Evolutionary conservation across 1,140 invertebrate genomes (phyloP).

Genomic region (Teleopsis dalmanni): DNA sequence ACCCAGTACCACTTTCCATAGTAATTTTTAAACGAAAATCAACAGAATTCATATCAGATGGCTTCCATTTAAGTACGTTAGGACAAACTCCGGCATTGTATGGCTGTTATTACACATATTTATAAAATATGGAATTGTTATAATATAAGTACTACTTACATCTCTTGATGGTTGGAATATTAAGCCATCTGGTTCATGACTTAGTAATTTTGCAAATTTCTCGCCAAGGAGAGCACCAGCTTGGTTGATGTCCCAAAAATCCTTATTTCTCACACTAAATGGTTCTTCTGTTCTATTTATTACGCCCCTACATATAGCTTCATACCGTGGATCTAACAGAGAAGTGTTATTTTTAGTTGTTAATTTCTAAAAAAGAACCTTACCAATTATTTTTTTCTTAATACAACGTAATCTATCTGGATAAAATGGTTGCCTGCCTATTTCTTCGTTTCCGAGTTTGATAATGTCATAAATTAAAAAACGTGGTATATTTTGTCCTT

Average conservation of each 20-base stretch:
- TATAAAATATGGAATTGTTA: too few species aligned
- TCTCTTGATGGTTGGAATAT: conserved; percentile 92
- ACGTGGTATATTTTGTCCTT: conserved; percentile 67
- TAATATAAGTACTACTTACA: too few species aligned
- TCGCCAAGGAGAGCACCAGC: conserved; percentile 66
- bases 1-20: conserved; percentile 64
- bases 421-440: conserved; percentile 69
- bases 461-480: conserved; percentile 96
- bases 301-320: conserved; percentile 65
- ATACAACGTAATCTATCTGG: conserved; percentile 72
- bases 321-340: conserved; percentile 52
- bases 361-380: conserved; percentile 12
- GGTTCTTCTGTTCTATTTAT: conserved; percentile 75
- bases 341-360: too few species aligned
- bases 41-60: conserved; percentile 83
- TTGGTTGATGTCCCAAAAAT: conserved; percentile 77
- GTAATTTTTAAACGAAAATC: conserved; percentile 88
- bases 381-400: conserved; percentile 56
- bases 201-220: conserved; percentile 76
- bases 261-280: conserved; percentile 78
- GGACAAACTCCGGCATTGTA: conserved; percentile 76
- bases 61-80: conserved; percentile 98
- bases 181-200: conserved; percentile 94
- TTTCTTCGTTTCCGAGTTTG: conserved; percentile 69
- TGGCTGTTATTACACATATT: too few species aligned